Evolutionary conservation across 2,113 vertebrate genomes (phyloP).

Genomic region (Erythrocercus mccallii): DNA sequence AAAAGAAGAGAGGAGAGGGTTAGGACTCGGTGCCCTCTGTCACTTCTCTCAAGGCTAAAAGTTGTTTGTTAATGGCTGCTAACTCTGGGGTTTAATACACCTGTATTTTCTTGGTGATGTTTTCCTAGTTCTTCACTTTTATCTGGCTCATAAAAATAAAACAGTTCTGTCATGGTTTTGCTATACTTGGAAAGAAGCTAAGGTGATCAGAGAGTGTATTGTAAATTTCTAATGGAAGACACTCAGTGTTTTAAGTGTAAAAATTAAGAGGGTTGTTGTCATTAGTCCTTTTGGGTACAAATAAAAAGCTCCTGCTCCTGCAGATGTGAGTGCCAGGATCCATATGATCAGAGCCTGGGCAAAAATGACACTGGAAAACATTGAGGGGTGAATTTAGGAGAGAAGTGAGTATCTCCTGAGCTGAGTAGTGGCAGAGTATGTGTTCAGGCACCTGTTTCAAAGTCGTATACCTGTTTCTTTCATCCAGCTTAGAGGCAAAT

Average conservation of each 20-base stretch:
- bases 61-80: neutral
- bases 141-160: neutral
- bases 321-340: neutral
- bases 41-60: neutral
- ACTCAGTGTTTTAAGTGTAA: neutral
- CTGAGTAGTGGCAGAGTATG: fast-evolving
- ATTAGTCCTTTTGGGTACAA: neutral
- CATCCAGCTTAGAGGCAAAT: neutral
- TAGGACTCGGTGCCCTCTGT: neutral
- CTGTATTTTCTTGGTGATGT: neutral
- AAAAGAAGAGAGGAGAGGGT: neutral
- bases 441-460: neutral
- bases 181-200: neutral
- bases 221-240: neutral
- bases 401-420: neutral
- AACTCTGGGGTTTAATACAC: neutral
- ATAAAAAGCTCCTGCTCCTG: neutral
- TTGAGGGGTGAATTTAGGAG: neutral
- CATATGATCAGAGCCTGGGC: neutral
- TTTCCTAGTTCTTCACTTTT: neutral
- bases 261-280: neutral
- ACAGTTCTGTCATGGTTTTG: neutral
- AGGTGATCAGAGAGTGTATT: neutral
- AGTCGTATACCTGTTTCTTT: neutral
- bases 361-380: neutral